Percentiles rank a stretch among this genome's conserved stretches.
These are phyloP conservation scores for Mirounga angustirostris DNA, from an alignment of 2,113 vertebrate species.

Conservation along the genomic window DNA sequence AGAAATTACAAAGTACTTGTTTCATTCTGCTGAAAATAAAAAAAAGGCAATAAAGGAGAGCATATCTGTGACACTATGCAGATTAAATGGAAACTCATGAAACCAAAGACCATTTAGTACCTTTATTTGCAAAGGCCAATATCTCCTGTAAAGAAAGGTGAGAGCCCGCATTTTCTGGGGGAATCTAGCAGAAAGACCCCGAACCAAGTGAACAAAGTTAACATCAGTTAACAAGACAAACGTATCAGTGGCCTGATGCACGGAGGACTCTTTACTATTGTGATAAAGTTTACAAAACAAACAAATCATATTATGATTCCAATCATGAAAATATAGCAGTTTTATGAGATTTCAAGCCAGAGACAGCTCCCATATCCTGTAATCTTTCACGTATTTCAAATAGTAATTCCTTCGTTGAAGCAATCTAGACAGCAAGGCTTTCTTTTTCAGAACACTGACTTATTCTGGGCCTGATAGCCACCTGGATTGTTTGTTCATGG, in stretches of 20 bases:
- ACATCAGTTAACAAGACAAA: background rate
- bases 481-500: background rate
- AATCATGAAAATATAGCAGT: background rate
- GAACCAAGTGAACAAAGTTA: background rate
- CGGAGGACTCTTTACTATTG: background rate
- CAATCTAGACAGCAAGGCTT: background rate
- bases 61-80: background rate
- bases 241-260: background rate
- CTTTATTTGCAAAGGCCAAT: background rate
- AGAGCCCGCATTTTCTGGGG: background rate
- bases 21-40: background rate
- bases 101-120: background rate
- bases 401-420: background rate
- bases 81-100: background rate
- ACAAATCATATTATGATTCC: background rate
- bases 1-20: background rate
- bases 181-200: background rate
- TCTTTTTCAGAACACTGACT: background rate
- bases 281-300: background rate
- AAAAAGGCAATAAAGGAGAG: background rate
- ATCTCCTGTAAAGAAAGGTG: background rate
- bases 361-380: no score
- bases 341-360: background rate
- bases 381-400: background rate
- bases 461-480: background rate